These are phyloP conservation scores for Rhineura floridana DNA, from an alignment of 2,113 vertebrate species.

Conservation along the genomic window DNA sequence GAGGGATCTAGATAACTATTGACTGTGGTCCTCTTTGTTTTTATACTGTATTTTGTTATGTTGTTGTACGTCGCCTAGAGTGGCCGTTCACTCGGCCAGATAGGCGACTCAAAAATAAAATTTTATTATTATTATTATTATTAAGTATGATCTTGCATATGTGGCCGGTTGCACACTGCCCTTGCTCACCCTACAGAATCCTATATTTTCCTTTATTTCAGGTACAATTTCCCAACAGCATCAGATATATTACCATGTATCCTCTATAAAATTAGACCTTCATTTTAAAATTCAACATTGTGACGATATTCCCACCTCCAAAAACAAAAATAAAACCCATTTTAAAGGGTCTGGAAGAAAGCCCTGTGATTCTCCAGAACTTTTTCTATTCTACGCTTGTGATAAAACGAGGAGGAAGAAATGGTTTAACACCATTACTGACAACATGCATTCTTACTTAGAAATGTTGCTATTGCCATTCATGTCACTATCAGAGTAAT, in stretches of 20 bases:
- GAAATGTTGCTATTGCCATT: constrained; percentile 10
- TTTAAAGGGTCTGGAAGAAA: constrained; percentile 8
- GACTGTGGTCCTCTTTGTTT: too few relatives aligned
- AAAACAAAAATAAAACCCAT: not conserved
- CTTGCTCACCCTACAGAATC: not conserved
- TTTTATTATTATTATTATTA: too few relatives aligned
- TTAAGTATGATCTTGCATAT: not conserved
- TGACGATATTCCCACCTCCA: not conserved
- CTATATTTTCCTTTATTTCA: not conserved
- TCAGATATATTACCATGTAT: rapidly evolving
- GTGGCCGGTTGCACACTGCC: not conserved
- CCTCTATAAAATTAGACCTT: not conserved
- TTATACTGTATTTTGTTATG: too few relatives aligned
- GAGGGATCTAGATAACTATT: too few relatives aligned
- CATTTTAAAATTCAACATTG: not conserved
- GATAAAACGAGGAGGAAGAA: not conserved
- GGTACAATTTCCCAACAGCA: not conserved
- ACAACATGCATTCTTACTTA: not conserved
- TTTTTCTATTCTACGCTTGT: not conserved
- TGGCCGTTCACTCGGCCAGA: too few relatives aligned
- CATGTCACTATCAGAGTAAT: constrained; percentile 1
- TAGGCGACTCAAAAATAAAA: too few relatives aligned
- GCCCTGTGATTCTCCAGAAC: rapidly evolving
- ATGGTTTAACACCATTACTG: not conserved
- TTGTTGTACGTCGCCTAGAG: too few relatives aligned